Conservation (phyloP, 2,888 invertebrate species). For the Chymomyza fuscimana region DNA sequence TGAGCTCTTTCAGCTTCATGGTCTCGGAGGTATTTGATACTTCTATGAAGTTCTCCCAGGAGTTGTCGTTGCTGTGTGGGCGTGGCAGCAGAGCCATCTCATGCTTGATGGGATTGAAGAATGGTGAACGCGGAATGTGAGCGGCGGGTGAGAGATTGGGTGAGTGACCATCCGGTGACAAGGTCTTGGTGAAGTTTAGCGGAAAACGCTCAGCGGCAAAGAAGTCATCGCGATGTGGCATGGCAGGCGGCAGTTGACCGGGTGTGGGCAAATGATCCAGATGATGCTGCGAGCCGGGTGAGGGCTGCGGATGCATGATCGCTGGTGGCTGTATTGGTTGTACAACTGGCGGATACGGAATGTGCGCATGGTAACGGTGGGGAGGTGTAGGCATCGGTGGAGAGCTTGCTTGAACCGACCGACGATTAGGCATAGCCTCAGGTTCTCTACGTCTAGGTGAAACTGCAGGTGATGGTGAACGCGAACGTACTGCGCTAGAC, state of each 20-base stretch:
- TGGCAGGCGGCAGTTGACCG: conserved; percentile 75
- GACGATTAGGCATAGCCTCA: background rate
- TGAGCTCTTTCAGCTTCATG: conserved; percentile 96
- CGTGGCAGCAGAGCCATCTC: conserved; percentile 83
- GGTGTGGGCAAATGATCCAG: conserved; percentile 77
- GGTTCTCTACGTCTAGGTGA: background rate
- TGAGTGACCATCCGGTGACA: conserved; percentile 78
- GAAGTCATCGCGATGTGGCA: conserved; percentile 77
- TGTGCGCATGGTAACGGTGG: conserved; percentile 49
- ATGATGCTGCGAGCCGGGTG: conserved; percentile 79
- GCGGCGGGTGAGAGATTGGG: conserved; percentile 78
- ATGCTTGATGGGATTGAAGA: conserved; percentile 79
- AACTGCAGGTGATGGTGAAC: background rate
- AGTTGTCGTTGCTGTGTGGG: conserved; percentile 95
- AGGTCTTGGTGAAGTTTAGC: conserved; percentile 73
- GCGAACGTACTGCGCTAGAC: conserved; percentile 17
- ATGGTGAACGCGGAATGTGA: conserved; percentile 78
- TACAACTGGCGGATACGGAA: conserved; percentile 78
- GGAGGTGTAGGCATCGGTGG: conserved; percentile 8
- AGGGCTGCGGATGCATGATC: conserved; percentile 78
- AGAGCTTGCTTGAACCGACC: background rate
- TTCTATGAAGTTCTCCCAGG: conserved; percentile 98
- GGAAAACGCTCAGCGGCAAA: conserved; percentile 76
- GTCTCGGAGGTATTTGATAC: conserved; percentile 93
- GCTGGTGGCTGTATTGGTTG: conserved; percentile 77